These are phyloP conservation scores for Calliopsis andreniformis DNA, from an alignment of 1,140 invertebrate species.

Conservation along the genomic window DNA sequence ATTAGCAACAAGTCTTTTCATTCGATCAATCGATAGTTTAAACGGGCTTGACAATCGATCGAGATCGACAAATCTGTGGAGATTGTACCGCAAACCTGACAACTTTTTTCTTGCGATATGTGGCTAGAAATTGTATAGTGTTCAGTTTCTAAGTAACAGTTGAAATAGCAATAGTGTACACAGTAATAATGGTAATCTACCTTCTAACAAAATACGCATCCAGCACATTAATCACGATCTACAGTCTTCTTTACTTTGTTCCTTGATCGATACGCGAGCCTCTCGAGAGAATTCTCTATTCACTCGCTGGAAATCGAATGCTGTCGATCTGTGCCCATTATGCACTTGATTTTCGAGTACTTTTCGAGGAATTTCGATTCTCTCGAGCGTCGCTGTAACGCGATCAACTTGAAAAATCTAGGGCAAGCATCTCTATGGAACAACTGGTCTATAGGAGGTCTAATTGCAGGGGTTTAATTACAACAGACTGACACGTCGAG, in stretches of 20 bases:
- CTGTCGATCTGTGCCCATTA: no score
- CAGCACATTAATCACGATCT: conserved; percentile 47
- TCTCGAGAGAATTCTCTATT: conserved; percentile 28
- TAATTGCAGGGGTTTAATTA: conserved; percentile 57
- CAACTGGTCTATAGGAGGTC: conserved; percentile 55
- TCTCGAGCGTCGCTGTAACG: conserved; percentile 26
- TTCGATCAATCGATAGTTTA: background rate
- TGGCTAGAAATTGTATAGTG: background rate
- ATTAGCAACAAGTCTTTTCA: conserved; percentile 62
- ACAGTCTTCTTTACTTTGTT: conserved; percentile 14
- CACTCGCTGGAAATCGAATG: background rate
- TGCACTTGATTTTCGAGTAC: background rate
- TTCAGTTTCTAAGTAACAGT: background rate
- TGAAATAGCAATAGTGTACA: conserved; percentile 14
- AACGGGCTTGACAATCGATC: background rate
- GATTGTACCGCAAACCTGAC: background rate
- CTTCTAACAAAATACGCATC: conserved; percentile 48
- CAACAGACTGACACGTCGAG: conserved; percentile 70
- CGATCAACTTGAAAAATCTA: conserved; percentile 50
- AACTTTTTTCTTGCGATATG: no score
- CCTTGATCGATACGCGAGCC: conserved; percentile 14
- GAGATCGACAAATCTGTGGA: no score
- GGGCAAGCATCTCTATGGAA: conserved; percentile 59
- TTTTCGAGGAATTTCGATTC: background rate
- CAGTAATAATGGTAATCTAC: conserved; percentile 24